A percentile compares a stretch with the other conserved stretches of the same genome.
Conservation (phyloP, 2,888 invertebrate species). For the Agrilus mali region DNA sequence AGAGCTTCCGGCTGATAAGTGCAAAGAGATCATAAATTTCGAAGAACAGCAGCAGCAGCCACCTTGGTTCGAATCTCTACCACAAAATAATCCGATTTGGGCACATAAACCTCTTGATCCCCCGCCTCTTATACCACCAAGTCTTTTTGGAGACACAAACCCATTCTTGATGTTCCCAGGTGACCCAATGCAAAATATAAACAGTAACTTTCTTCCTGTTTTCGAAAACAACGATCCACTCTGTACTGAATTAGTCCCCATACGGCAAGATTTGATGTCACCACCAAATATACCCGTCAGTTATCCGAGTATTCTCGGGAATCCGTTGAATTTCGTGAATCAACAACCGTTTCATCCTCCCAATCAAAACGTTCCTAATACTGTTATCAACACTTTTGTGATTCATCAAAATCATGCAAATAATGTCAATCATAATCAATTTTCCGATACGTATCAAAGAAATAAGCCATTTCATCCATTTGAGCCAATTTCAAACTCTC, state of each 20-base stretch:
- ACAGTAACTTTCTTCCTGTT: too few species aligned
- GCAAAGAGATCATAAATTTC: too few species aligned
- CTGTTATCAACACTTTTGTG: slow-evolving; percentile 8
- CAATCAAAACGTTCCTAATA: slow-evolving; percentile 1
- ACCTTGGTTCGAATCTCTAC: slow-evolving; percentile 1
- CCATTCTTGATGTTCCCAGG: too few species aligned
- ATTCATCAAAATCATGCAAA: slow-evolving; percentile 3
- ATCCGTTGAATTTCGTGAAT: neutral
- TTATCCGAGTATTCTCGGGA: neutral
- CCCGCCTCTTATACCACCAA: neutral
- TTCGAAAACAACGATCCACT: too few species aligned
- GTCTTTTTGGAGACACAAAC: neutral
- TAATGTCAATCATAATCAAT: neutral
- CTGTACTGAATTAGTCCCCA: too few species aligned
- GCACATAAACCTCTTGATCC: neutral
- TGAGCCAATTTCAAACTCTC: slow-evolving; percentile 5
- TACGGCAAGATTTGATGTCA: too few species aligned
- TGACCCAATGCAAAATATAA: too few species aligned
- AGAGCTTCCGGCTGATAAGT: too few species aligned
- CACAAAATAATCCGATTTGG: neutral
- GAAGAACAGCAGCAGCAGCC: neutral
- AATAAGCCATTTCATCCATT: slow-evolving; percentile 9
- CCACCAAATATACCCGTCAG: too few species aligned
- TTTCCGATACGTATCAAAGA: neutral
- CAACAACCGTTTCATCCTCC: neutral